Evolutionary conservation across 2,888 invertebrate species (phyloP).

Genomic region (Neoscelio sp.): DNA sequence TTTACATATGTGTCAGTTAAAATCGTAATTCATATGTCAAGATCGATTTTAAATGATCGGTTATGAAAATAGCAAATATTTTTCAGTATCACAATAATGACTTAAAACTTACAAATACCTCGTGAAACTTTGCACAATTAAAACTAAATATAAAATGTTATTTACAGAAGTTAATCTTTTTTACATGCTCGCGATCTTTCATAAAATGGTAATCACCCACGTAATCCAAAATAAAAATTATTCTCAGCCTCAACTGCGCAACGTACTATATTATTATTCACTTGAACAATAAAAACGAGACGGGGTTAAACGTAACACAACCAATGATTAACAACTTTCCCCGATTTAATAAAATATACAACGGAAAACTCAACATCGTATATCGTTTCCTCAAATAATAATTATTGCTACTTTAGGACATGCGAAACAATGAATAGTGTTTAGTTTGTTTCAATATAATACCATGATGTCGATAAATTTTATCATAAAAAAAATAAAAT

Average conservation of each 20-base stretch:
- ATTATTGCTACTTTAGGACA: conserved; percentile 43
- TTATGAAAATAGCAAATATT: conserved; percentile 37
- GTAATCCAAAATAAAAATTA: conserved; percentile 32
- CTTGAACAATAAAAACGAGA: conserved; percentile 48
- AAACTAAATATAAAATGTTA: conserved; percentile 60
- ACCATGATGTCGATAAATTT: no score
- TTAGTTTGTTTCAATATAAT: no score
- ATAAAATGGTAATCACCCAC: conserved; percentile 24
- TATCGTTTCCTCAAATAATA: conserved; percentile 25
- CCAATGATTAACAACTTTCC: conserved; percentile 38
- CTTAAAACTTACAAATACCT: conserved; percentile 35
- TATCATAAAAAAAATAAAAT: no score
- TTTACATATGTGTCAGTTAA: background rate
- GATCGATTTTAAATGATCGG: background rate
- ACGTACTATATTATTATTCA: conserved; percentile 31
- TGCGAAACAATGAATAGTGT: background rate
- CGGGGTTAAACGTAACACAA: conserved; percentile 45
- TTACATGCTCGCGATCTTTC: conserved; percentile 48
- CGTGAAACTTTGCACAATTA: conserved; percentile 37
- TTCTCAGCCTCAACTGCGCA: conserved; percentile 51
- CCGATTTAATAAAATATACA: conserved; percentile 36
- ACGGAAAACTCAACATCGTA: conserved; percentile 31
- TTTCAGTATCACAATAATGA: conserved; percentile 35
- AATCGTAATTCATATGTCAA: background rate
- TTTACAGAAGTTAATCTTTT: conserved; percentile 52